Evolutionary conservation across 2,113 vertebrate species (phyloP).

Genomic region (Atrichornis clamosus): DNA sequence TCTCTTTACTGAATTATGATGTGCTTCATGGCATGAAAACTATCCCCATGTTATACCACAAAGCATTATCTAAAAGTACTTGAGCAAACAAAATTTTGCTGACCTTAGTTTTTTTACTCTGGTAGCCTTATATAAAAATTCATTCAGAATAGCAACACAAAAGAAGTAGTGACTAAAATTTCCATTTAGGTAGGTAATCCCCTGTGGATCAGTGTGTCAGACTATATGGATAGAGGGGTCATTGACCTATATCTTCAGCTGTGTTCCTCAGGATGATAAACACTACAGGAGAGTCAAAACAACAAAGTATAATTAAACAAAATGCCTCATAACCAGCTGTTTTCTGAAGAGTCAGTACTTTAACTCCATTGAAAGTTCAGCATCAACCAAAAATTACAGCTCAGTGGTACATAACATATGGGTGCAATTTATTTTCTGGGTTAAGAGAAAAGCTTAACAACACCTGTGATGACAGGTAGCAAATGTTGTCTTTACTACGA

Average conservation of each 20-base stretch:
- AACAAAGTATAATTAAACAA: slow-evolving; percentile 21
- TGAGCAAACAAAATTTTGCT: neutral
- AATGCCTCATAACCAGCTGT: neutral
- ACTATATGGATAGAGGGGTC: neutral
- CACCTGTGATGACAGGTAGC: neutral
- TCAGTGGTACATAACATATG: neutral
- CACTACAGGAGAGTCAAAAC: neutral
- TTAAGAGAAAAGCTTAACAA: slow-evolving; percentile 10
- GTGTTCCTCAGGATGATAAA: neutral
- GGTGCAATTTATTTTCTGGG: neutral
- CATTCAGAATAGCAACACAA: neutral
- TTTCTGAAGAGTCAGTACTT: neutral
- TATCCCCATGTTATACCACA: neutral
- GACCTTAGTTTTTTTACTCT: neutral
- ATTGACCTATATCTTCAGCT: neutral
- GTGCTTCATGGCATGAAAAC: neutral
- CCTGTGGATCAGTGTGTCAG: neutral
- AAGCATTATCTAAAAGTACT: neutral
- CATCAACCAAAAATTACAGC: neutral
- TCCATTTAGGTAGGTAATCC: neutral
- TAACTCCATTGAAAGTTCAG: neutral
- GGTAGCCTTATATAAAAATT: neutral
- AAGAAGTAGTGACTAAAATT: neutral
- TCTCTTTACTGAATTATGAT: neutral
- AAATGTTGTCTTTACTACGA: neutral